Base-by-base conservation (phyloP, 1,140 invertebrate species). In the Octopus sinensis region DNA sequence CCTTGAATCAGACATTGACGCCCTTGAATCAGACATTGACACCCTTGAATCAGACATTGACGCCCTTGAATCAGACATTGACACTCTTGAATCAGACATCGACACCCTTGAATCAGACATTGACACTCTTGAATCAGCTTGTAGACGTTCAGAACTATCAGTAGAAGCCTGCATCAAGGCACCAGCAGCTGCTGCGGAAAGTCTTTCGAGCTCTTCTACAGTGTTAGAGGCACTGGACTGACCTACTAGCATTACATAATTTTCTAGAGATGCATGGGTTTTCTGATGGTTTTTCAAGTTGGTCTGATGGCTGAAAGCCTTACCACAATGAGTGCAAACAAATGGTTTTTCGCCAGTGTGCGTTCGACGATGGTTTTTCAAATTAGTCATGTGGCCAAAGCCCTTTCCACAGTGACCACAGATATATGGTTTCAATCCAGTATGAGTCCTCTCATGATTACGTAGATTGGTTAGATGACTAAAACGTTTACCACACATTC, bases 401-500 rank as follows among this genome's bases (percentile, higher is more conserved):
- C 84, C 84, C 77, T 87, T 87, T 9, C 85, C 86, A 82, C 87
- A 88, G 6, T 83, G 84, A 23, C 79, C 56, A 79, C 87, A 88
- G n/a, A 95, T 94, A 88, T 97, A 98, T 0, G 96, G 96, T 85
- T 97, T 78, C 13, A 82, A 82, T 30, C 84, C 82, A 13, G 90
- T 91, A 84, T 92, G 91, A 7, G 90, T 89, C 9, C 90, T 86
- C 30, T 90, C 87, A 84, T 92, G 91, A 75, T 90, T 89, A 81
- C 90, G 90, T 83, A 92, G 88, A 81, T 91, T 90, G 51, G 90
- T 90, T 17, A 88, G 85, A 54, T 89, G 86, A 53, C 89, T 86
- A 84, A 92, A 92, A 5, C 89, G 86, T 78, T 91, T 88, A 6
- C 87, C 86, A 83, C 92, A 92, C 43, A 90, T 87, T 7, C 88